Conservation (phyloP, 2,888 invertebrate species). For the Callimorpha dominula region DNA sequence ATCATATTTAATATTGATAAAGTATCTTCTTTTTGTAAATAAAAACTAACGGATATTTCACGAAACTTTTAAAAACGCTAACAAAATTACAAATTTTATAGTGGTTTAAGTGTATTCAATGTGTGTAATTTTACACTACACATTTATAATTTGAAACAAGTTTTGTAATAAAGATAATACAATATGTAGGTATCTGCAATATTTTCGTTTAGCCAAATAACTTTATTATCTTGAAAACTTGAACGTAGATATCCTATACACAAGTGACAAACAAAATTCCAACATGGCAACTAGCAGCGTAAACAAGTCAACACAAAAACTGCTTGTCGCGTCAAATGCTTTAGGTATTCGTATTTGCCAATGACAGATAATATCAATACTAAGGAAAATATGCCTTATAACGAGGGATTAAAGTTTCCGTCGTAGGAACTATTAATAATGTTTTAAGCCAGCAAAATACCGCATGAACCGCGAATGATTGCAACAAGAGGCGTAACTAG, state of each 20-base stretch:
- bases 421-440: conserved; percentile 18
- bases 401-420: conserved; percentile 9
- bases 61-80: neutral
- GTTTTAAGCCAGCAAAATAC: conserved; percentile 52
- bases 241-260: neutral
- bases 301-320: conserved; percentile 62
- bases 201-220: neutral
- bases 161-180: conserved; percentile 1
- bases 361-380: conserved; percentile 15
- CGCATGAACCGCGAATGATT: conserved; percentile 63
- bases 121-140: neutral
- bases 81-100: neutral
- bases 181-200: neutral
- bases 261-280: conserved; percentile 46
- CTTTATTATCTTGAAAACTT: neutral
- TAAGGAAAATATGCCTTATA: conserved; percentile 30
- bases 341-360: conserved; percentile 53
- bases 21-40: neutral
- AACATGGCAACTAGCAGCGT: conserved; percentile 53
- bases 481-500: conserved; percentile 70
- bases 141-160: neutral
- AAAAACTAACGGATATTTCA: neutral
- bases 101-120: neutral
- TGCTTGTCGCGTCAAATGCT: conserved; percentile 56
- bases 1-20: neutral